phyloP scores from a whole-genome alignment of 1,140 invertebrate genomes.

The Brachionus rubens region DNA sequence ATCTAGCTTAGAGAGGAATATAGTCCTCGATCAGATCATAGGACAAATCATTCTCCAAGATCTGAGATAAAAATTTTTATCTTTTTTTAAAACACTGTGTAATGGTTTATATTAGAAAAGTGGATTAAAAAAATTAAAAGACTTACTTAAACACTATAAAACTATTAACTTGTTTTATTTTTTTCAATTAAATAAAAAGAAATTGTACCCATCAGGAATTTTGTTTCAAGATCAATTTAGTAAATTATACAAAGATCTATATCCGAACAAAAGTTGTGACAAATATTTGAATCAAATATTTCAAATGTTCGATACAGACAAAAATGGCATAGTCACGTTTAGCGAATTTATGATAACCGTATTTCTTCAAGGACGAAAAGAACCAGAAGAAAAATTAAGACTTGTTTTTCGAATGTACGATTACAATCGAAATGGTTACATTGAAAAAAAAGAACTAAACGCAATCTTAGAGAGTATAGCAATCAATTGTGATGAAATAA shows the following conservation, averaged over 20 bases:
- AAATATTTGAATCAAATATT: constrained; percentile 26
- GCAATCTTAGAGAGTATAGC: constrained; percentile 14
- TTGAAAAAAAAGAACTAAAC: constrained; percentile 34
- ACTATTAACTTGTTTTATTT: too few species aligned
- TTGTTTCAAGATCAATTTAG: constrained; percentile 21
- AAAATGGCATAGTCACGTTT: constrained; percentile 17
- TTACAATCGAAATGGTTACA: constrained; percentile 4
- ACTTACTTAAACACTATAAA: too few species aligned
- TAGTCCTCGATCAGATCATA: too few species aligned
- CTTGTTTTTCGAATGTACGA: constrained; percentile 41
- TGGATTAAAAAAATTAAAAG: too few species aligned
- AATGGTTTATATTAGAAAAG: too few species aligned
- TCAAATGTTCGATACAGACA: constrained; percentile 30
- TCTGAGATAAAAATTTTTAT: background rate
- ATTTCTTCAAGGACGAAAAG: background rate
- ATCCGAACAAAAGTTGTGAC: constrained; percentile 1
- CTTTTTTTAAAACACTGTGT: too few species aligned
- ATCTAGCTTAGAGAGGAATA: too few species aligned
- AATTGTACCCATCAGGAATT: constrained; percentile 28
- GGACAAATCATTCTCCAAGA: background rate
- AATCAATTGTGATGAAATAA: background rate
- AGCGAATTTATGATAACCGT: constrained; percentile 40
- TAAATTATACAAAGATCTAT: constrained; percentile 31
- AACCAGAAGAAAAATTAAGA: constrained; percentile 31
- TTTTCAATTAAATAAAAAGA: background rate